These are phyloP conservation scores for Phenganax marumi DNA, from an alignment of 92 coral and sea anemone genomes.

Conservation along the genomic window DNA sequence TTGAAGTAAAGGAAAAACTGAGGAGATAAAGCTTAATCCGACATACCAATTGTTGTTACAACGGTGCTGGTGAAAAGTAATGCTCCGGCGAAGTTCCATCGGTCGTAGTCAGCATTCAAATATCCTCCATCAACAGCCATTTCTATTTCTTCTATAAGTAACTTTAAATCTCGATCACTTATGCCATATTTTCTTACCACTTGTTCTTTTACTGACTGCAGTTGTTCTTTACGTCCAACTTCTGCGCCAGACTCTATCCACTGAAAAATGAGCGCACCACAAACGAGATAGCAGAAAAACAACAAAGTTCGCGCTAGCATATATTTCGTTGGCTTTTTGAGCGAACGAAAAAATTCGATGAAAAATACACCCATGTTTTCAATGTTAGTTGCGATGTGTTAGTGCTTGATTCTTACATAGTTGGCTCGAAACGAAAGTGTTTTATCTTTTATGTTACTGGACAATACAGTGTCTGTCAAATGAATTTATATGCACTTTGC, in stretches of 20 bases:
- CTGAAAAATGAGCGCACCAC: constrained; percentile 95
- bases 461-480: constrained; percentile 7
- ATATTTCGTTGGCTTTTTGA: constrained; percentile 94
- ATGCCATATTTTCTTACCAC: constrained; percentile 83
- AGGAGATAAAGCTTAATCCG: background rate
- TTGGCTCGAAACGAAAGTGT: background rate
- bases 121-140: constrained; percentile 98
- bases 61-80: constrained; percentile 92
- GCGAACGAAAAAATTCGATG: constrained; percentile 88
- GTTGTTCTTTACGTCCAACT: constrained; percentile 73
- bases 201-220: constrained; percentile 72
- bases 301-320: constrained; percentile 73
- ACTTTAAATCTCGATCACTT: constrained; percentile 79
- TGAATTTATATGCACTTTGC: constrained; percentile 3
- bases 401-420: constrained; percentile 4
- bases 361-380: constrained; percentile 90
- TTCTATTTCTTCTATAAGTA: constrained; percentile 77
- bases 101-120: constrained; percentile 87
- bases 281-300: constrained; percentile 80
- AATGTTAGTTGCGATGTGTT: background rate
- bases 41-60: constrained; percentile 91
- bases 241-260: constrained; percentile 98
- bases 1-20: background rate
- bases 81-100: constrained; percentile 90
- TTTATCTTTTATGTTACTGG: background rate